Conservation (phyloP, 1,140 invertebrate species). For the Batillaria attramentaria region DNA sequence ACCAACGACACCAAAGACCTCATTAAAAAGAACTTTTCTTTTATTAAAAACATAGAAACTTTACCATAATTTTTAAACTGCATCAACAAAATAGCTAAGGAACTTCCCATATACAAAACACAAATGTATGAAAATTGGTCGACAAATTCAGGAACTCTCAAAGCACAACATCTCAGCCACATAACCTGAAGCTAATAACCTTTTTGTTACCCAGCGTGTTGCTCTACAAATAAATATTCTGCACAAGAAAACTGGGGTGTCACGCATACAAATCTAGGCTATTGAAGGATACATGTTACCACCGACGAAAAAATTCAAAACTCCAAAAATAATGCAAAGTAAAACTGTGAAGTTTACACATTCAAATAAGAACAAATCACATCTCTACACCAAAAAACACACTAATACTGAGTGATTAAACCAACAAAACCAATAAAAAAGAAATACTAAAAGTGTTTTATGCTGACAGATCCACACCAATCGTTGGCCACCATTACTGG, state of each 20-base stretch:
- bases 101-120: conserved; percentile 20
- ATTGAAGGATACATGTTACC: no score
- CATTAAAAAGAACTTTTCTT: conserved; percentile 1
- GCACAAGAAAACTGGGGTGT: neutral
- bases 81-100: neutral
- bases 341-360: no score
- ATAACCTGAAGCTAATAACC: neutral
- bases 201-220: neutral
- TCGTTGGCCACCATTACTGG: neutral
- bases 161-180: conserved; percentile 5
- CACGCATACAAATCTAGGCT: neutral
- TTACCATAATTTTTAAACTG: conserved; percentile 23
- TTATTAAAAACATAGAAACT: conserved; percentile 3
- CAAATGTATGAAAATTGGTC: conserved; percentile 18
- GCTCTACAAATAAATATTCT: neutral
- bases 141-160: conserved; percentile 33
- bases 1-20: conserved; percentile 4
- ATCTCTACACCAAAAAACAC: neutral
- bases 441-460: neutral
- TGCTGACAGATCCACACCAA: no score
- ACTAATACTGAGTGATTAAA: neutral
- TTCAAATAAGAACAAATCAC: neutral
- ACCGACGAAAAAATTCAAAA: no score
- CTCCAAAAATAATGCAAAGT: no score
- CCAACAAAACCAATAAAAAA: neutral